Evolutionary conservation across 1,140 invertebrate species (phyloP), one percentile per base, ranked within the genome.

Genomic region (Phthorimaea operculella): DNA sequence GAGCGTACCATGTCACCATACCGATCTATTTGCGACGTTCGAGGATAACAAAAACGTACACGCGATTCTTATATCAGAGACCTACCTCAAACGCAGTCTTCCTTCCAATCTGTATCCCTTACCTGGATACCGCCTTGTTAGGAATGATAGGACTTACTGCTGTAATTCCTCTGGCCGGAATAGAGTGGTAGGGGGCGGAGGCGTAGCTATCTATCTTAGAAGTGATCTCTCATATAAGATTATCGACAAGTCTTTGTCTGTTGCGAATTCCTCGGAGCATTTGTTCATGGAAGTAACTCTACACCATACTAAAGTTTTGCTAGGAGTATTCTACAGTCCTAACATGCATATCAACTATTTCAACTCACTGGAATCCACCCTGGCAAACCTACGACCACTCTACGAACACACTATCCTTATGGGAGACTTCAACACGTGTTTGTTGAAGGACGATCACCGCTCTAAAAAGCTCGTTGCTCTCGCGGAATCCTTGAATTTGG

Each of bases 201-300:
- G 49, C 18, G 5, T 33, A 4, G 51, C 51, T 10, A 52, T 52
- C 36, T 52, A 52, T 52, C 28, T 52, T 34, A 34, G 15, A 52
- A 10, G 14, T 18, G 33, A 17, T 5, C 9, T 52, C 14, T 6
- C 33, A 7, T 52, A 14, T 39, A 8, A 39, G 33, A 17, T 52
- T 3, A 14, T 52, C 1, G 4, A 28, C 4, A 12, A 16, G 14
- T 52, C 51, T 4, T 15, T 15, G 14, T 16, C 51, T 7, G 15
- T 15, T 33, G 15, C 33, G 0, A 39, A 39, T 33, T 52, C 51
- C 10, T 8, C 51, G 1, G 33, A 52, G 16, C 14, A 16, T 39
- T 33, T 52, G 10, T 52, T 52, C 16, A 9, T 52, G 14, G 15
- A 17, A 6, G 51, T 39, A 8, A 39, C 11, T 11, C 15, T 52